Base-by-base conservation (phyloP, 2,797 vertebrate genomes). In the Enteromius fasciolatus region DNA sequence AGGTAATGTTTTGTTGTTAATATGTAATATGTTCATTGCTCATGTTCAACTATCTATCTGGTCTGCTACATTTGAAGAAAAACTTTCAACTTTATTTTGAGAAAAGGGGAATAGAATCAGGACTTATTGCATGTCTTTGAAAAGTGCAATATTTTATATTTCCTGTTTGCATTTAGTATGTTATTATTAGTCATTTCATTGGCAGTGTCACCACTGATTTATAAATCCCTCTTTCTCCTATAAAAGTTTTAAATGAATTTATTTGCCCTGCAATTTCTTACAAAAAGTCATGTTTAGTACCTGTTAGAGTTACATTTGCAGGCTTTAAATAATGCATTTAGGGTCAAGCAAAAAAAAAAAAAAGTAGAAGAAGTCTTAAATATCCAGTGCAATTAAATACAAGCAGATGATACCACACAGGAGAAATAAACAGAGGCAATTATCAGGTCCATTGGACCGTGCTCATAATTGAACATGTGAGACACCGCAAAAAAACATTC, bases 351-450 rank as follows among this genome's bases (percentile, higher is more conserved):
- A 63, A 59, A 68, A 41, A 64, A 18, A 6, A 28, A 25, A 17
- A 33, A 23, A 14, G 1, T 5, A 1, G 1, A 3, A 44, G 5
- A 3, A 33, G 11, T 61, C 39, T 70, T 28, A 59, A 67, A 59
- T 28, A 72, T 46, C 14, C 68, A 61, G 78, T 28, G 17, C 46
- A 64, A 74, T 81, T 74, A 52, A 81, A 81, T 39, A 64, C 50
- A 20, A 73, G 39, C 39, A 73, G 54, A 50, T 36, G 33, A 81
- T 66, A 28, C 80, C 80, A 36, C 44, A 63, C 75, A 76, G 39
- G 75, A 78, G 76, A 67, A 67, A 52, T 78, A 78, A 78, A 78
- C 57, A 48, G 18, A 66, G 63, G 39, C 39, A 31, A 66, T 76
- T 76, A 77, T 77, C 76, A 81, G 57, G 44, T 63, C 57, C 57